Percentiles rank a stretch among this genome's conserved stretches.
phyloP scores from a whole-genome alignment of 2,888 invertebrate species.

The Brachypterus glaber region DNA sequence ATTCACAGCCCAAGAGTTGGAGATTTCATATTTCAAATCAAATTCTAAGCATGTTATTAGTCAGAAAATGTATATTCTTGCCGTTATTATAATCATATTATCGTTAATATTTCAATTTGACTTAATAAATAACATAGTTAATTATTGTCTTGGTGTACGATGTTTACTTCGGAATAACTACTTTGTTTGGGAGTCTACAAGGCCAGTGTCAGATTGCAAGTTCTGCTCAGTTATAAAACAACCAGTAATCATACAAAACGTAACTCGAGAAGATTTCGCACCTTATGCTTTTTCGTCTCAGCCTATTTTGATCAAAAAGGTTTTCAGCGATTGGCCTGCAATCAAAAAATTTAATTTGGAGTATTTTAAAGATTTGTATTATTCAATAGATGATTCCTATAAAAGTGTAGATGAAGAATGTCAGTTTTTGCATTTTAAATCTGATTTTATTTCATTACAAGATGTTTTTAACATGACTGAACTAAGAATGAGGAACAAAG shows the following conservation, averaged over 20 bases:
- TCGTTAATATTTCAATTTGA: neutral
- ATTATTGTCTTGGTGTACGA: conserved; percentile 48
- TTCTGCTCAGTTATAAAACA: conserved; percentile 62
- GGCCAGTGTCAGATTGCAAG: conserved; percentile 72
- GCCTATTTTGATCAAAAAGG: conserved; percentile 71
- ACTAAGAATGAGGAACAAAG: conserved; percentile 51
- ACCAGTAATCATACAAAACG: conserved; percentile 59
- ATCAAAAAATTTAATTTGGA: conserved; percentile 54
- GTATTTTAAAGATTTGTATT: conserved; percentile 61
- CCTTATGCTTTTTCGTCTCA: conserved; percentile 66
- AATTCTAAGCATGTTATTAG: too few relatives aligned
- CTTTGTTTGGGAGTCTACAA: conserved; percentile 76
- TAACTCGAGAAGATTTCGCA: conserved; percentile 59
- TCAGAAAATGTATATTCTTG: too few relatives aligned
- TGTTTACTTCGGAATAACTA: conserved; percentile 79
- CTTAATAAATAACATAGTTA: conserved; percentile 6
- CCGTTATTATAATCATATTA: too few relatives aligned
- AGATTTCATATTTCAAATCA: too few relatives aligned
- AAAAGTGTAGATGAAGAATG: conserved; percentile 71
- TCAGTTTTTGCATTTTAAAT: conserved; percentile 79
- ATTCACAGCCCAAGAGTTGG: too few relatives aligned
- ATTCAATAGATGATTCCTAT: conserved; percentile 57
- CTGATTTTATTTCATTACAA: conserved; percentile 62
- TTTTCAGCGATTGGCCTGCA: conserved; percentile 69
- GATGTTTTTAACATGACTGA: conserved; percentile 71